Percentiles rank a stretch among this genome's conserved stretches.
These are phyloP conservation scores for western clawed frog (Xenopus tropicalis) DNA, from an alignment of 2,113 vertebrate species.

Conservation along the genomic window UCB_Xtro_10.0 CM004449.2:116426501-116427000, in stretches of 20 bases:
- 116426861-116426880: background rate
- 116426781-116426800: background rate
- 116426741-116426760: background rate
- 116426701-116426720: constrained; percentile 38
- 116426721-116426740: constrained; percentile 39
- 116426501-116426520: constrained; percentile 19
- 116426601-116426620: constrained; percentile 16
- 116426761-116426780: constrained; percentile 4
- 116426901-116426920: background rate
- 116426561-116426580: constrained; percentile 19
- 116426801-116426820: background rate
- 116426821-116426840: background rate
- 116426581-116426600: constrained; percentile 21
- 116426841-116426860: background rate
- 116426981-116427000: background rate
- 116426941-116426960: background rate
- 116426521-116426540: constrained; percentile 23
- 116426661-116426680: constrained; percentile 34
- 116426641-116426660: constrained; percentile 35
- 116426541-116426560: constrained; percentile 27
- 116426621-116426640: constrained; percentile 25
- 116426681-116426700: constrained; percentile 36
- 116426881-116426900: background rate
- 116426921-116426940: background rate
- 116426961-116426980: background rate